phyloP scores from a whole-genome alignment of 2,888 invertebrate species.

The Trichogramma evanescens region DNA sequence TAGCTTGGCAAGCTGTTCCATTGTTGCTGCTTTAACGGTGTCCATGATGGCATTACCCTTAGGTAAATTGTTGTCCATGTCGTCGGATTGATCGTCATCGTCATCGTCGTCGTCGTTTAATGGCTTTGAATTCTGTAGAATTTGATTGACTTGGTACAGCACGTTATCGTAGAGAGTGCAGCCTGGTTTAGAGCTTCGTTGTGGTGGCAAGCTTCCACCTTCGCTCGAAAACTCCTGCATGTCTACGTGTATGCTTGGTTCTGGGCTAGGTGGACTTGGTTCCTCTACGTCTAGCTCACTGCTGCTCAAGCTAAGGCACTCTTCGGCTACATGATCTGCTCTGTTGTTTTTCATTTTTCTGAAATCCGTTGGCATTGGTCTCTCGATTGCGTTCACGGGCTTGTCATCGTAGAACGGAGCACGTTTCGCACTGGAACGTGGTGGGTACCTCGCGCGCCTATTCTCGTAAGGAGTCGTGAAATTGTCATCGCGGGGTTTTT shows the following conservation, averaged over 20 bases:
- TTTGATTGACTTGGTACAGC: constrained; percentile 55
- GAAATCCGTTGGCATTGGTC: constrained; percentile 10
- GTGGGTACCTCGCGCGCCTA: no score
- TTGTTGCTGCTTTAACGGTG: constrained; percentile 39
- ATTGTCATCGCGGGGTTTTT: background rate
- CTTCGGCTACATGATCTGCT: constrained; percentile 17
- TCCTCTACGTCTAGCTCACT: constrained; percentile 34
- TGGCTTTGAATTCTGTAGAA: constrained; percentile 48
- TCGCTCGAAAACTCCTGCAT: constrained; percentile 49
- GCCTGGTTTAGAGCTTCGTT: constrained; percentile 54
- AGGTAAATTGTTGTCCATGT: constrained; percentile 7
- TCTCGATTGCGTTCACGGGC: constrained; percentile 1
- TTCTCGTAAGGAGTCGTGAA: no score
- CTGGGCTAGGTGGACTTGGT: constrained; percentile 47
- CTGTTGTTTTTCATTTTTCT: constrained; percentile 13
- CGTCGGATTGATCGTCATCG: constrained; percentile 6
- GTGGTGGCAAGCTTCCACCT: constrained; percentile 49
- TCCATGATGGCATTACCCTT: constrained; percentile 28
- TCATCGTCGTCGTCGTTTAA: constrained; percentile 13
- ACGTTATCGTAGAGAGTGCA: constrained; percentile 69
- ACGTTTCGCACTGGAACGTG: background rate
- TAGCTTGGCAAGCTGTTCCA: constrained; percentile 40
- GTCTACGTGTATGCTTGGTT: constrained; percentile 51
- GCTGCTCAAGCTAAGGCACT: constrained; percentile 20
- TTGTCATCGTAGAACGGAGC: background rate